Evolutionary conservation across 2,888 invertebrate genomes (phyloP), one percentile per base, ranked within the genome.

Genomic region (Cephalotes varians): DNA sequence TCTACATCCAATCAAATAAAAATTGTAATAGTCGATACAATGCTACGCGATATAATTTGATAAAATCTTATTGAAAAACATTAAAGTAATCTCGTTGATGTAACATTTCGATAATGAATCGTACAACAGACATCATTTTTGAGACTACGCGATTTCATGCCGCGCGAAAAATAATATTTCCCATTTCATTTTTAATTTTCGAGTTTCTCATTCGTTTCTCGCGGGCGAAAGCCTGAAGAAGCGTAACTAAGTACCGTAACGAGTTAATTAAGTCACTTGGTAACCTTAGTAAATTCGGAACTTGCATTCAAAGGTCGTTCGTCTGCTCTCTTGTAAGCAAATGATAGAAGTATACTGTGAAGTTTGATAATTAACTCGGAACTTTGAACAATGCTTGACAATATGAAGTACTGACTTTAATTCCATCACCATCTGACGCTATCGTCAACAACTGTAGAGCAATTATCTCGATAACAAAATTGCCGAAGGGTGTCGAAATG

Each of bases 331-430:
- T 56, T 54, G 74, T 67, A 79, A n/a, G 77, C 74, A 71, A 82
- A 60, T 72, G 77, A 83, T 77, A 81, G 79, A 83, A 79, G 79
- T 72, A 67, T 69, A 76, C 62, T 58, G 40, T 74, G 44, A 73
- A 82, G 82, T 83, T 83, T 73, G 60, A 82, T 54, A 69, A 82
- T 76, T 82, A 87, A 81, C 85, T 88, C 82, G 81, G 86, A 89
- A 89, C 88, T 86, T 77, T 77, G 74, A 83, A 88, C 88, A 86
- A 85, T 85, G 85, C 82, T 65, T 56, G 82, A 77, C 71, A 83
- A 62, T 47, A 81, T 56, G 58, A 79, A 69, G 71, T 44, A 79
- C 71, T 18, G 56, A 69, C 44, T 69, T 69, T 69, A 79, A 79
- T 79, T 69, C 71, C 31, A 69, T 79, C 74, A 74, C 62, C 74